Conservation (phyloP, 2,113 vertebrate species). For the Fulica atra region DNA sequence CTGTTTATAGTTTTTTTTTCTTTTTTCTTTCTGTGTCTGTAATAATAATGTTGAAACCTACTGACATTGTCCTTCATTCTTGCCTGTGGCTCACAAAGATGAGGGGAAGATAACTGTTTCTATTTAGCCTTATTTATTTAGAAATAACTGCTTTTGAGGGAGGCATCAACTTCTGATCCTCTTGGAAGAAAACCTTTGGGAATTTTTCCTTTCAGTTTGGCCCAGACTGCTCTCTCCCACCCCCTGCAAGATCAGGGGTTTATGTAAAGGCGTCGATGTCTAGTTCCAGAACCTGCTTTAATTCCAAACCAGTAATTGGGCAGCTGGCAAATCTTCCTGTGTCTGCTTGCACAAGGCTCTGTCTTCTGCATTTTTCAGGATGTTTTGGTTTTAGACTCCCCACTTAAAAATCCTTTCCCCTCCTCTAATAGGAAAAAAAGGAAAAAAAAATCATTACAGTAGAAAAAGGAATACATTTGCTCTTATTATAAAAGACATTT, state of each 20-base stretch:
- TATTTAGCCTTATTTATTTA: background rate
- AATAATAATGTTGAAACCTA: background rate
- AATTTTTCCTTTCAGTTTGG: background rate
- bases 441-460: background rate
- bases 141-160: background rate
- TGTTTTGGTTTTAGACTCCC: background rate
- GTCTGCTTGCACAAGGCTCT: background rate
- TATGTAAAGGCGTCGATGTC: background rate
- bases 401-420: background rate
- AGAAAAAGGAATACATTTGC: background rate
- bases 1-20: background rate
- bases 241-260: background rate
- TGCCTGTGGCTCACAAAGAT: background rate
- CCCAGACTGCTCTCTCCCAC: accelerated
- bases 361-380: background rate
- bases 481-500: background rate
- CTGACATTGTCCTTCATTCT: background rate
- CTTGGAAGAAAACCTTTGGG: background rate
- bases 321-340: background rate
- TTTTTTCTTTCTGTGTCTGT: background rate
- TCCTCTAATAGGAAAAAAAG: too few relatives aligned
- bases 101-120: background rate
- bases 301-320: background rate
- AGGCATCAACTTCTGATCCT: background rate
- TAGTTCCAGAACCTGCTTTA: background rate